phyloP scores from a whole-genome alignment of 2,113 vertebrate genomes.

The rat (Rattus norvegicus) region DNA sequence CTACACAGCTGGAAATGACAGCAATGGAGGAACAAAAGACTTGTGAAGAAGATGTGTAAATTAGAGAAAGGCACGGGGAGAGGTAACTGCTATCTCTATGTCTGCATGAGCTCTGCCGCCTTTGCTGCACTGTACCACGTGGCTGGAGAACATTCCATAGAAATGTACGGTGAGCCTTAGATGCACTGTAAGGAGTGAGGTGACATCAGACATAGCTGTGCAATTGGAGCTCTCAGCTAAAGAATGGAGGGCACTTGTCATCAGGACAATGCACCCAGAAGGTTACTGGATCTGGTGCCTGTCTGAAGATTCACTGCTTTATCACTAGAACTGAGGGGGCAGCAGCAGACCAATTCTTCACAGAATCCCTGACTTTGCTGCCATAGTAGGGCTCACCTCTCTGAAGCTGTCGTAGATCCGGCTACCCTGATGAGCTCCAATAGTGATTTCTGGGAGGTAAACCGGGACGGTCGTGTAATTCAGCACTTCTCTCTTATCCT shows the following conservation, averaged over 20 bases:
- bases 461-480: constrained; percentile 82
- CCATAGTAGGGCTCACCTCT: constrained; percentile 81
- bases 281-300: fast-evolving
- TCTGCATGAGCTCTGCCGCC: fast-evolving
- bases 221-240: fast-evolving
- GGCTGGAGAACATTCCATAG: not conserved
- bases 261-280: fast-evolving
- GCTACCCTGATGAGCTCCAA: constrained; percentile 89
- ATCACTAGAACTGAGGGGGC: fast-evolving
- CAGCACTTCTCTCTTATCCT: constrained; percentile 89
- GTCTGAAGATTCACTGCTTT: fast-evolving
- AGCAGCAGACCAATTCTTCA: not conserved
- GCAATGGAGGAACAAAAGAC: not conserved
- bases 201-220: fast-evolving
- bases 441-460: constrained; percentile 93
- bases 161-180: not conserved
- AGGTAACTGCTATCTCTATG: not conserved
- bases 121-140: fast-evolving
- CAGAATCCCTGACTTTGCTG: fast-evolving
- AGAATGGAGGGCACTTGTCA: not conserved
- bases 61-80: not conserved
- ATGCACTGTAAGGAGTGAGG: fast-evolving
- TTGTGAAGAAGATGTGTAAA: not conserved
- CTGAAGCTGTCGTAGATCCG: constrained; percentile 83
- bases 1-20: not conserved